Evolutionary conservation across 2,888 invertebrate species (phyloP).

Genomic region (Psylliodes chrysocephalus): DNA sequence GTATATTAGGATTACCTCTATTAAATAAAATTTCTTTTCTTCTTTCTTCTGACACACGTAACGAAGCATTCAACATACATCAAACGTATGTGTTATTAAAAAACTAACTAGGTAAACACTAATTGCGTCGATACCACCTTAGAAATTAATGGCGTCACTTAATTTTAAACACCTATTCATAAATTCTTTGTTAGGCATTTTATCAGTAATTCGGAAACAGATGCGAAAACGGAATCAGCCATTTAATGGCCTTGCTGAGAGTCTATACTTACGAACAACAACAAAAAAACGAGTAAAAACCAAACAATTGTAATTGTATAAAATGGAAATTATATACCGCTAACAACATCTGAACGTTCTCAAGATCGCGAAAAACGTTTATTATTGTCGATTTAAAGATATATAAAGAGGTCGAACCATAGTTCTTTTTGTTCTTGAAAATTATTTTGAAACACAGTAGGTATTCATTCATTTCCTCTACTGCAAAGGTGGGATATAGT

Average conservation of each 20-base stretch:
- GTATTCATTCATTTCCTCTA: too few relatives aligned
- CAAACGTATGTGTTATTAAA: too few relatives aligned
- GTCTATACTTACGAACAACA: neutral
- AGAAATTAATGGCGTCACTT: neutral
- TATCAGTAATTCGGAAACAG: neutral
- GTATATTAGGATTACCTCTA: too few relatives aligned
- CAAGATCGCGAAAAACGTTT: neutral
- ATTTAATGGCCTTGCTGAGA: slow-evolving; percentile 2
- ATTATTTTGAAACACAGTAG: neutral
- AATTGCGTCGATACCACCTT: too few relatives aligned
- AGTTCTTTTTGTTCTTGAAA: neutral
- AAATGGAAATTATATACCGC: slow-evolving; percentile 10
- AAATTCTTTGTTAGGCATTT: too few relatives aligned
- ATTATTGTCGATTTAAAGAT: neutral
- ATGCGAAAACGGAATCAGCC: neutral
- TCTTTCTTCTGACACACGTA: too few relatives aligned
- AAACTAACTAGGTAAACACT: too few relatives aligned
- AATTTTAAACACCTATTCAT: neutral
- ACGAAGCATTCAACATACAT: too few relatives aligned
- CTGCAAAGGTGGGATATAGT: too few relatives aligned
- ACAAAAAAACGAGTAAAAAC: neutral
- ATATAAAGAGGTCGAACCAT: too few relatives aligned
- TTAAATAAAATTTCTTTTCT: too few relatives aligned
- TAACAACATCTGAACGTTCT: neutral
- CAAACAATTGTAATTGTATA: slow-evolving; percentile 11